These are phyloP conservation scores for Drosophila oshimai DNA, from an alignment of 1,140 invertebrate genomes.

Conservation along the genomic window DNA sequence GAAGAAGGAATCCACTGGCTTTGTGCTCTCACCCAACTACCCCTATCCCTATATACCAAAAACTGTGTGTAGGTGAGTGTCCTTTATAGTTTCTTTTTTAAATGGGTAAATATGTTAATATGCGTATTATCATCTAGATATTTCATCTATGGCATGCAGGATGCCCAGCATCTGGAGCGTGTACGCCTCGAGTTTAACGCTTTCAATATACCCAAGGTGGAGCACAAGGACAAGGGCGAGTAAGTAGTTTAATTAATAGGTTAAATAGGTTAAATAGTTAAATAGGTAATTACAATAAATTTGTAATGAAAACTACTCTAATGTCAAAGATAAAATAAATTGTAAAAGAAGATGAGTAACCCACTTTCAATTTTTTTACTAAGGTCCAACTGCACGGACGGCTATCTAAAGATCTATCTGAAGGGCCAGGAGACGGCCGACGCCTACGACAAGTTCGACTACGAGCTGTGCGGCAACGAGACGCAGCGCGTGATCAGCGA, in stretches of 20 bases:
- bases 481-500: slow-evolving; percentile 91
- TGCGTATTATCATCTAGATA: slow-evolving; percentile 85
- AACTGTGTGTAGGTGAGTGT: slow-evolving; percentile 91
- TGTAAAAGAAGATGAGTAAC: no score
- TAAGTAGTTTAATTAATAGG: not conserved
- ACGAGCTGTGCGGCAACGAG: slow-evolving; percentile 93
- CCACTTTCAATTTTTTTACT: not conserved
- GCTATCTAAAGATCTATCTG: slow-evolving; percentile 95
- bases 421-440: slow-evolving; percentile 96
- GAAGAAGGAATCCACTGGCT: slow-evolving; percentile 94
- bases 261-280: not conserved
- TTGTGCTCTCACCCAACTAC: slow-evolving; percentile 97
- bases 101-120: not conserved
- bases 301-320: no score
- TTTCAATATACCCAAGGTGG: slow-evolving; percentile 94
- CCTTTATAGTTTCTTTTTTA: fast-evolving
- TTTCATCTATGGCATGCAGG: slow-evolving; percentile 98
- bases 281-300: no score
- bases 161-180: slow-evolving; percentile 96
- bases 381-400: slow-evolving; percentile 91
- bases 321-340: no score
- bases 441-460: slow-evolving; percentile 95
- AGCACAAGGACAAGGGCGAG: slow-evolving; percentile 84
- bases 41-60: slow-evolving; percentile 96
- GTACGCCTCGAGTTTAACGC: slow-evolving; percentile 93